Evolutionary conservation across 64 coral and sea anemone species (phyloP), one percentile per base, ranked within the genome.

Genomic region (Pachyseris speciosa): DNA sequence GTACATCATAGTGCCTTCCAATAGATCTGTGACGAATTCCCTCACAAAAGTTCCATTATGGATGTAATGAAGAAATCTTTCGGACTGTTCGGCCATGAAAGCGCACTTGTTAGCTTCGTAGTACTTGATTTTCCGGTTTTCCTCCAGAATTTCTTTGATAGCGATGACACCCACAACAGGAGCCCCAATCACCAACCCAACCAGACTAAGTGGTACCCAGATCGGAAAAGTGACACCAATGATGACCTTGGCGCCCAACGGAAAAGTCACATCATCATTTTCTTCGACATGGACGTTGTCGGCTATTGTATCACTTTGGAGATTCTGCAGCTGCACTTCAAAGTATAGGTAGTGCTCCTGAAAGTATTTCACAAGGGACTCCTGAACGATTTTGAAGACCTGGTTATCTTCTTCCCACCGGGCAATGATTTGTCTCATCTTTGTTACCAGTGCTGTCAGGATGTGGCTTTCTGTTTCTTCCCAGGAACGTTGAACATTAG

Each of bases 391-490:
- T 32, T 16, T 8, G 44, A 80, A 80, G 17, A 80, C 76, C n/a
- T 80, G 13, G 1, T 80, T 22, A 57, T 57, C 33, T 52, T 80
- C 76, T 80, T 80, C 76, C 76, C 76, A 80, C 9, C 57, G 48
- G 20, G 30, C 34, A 27, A 80, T 80, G 76, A 57, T 34, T 0
- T 32, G 16, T 59, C 10, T 16, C 45, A 80, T 3, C 36, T 48
- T n/a, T 20, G 7, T 52, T 80, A 0, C 4, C 17, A 80, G 27
- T 15, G 19, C 28, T n/a, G 53, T 59, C 7, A 1, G 7, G 20
- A 80, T 38, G 8, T 51, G 22, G 34, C 17, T 16, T 26, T 22
- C 20, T 32, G 45, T 80, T 4, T 11, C 7, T n/a, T 32, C 47
- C 76, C 28, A 80, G 27, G 47, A 36, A 27, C 47, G 4, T 57